Evolutionary conservation across 1,140 invertebrate species (phyloP), one percentile per base, ranked within the genome.

Genomic region (Sminthurides bifidus): DNA sequence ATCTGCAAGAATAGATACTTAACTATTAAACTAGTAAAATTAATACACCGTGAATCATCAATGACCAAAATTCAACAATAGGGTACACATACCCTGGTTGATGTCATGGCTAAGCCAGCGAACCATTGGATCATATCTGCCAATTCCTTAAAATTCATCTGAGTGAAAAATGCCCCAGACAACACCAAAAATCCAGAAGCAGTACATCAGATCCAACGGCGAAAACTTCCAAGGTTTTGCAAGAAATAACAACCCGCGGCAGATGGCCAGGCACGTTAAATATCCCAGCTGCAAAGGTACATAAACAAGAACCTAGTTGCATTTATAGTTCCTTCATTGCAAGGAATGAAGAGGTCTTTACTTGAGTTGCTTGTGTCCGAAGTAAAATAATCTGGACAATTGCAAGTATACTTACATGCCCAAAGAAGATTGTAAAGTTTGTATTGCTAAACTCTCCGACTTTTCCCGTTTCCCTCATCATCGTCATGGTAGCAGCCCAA

Each of bases 1-100:
- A 79, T 65, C 84, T 87, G 63, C 3, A 77, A 75, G 29, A 40
- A 2, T 10, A 30, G 12, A 37, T 37, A 17, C 33, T 12, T 12
- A 37, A 37, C 33, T 37, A 12, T n/a, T n/a, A n/a, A n/a, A n/a
- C n/a, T n/a, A n/a, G n/a, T n/a, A n/a, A n/a, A n/a, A n/a, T n/a
- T n/a, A n/a, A n/a, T n/a, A n/a, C n/a, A n/a, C n/a, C n/a, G n/a
- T n/a, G n/a, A n/a, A n/a, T n/a, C n/a, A n/a, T n/a, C n/a, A n/a
- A n/a, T n/a, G n/a, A n/a, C n/a, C n/a, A n/a, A n/a, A n/a, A n/a
- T n/a, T n/a, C n/a, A n/a, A n/a, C n/a, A n/a, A n/a, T n/a, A n/a
- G n/a, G n/a, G n/a, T n/a, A n/a, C n/a, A n/a, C n/a, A n/a, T n/a
- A n/a, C n/a, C n/a, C n/a, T n/a, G n/a, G n/a, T n/a, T n/a, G n/a